Base-by-base conservation (phyloP, 2,113 vertebrate species). In the Anoplopoma fimbria region DNA sequence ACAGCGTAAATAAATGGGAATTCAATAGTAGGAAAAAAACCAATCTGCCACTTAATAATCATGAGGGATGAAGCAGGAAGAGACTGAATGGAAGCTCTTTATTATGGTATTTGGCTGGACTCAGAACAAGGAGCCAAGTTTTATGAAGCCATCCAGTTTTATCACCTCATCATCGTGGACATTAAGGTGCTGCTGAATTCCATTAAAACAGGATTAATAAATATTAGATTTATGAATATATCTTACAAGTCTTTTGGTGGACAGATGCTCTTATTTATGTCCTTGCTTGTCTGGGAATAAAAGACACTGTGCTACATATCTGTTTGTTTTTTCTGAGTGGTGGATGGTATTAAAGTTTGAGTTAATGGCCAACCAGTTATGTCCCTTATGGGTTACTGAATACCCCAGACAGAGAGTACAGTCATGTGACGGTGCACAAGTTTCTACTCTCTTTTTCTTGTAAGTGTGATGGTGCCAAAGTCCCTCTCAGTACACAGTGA, bases 341-440 rank as follows among this genome's bases (percentile, higher is more conserved):
- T 40, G 69, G 51, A 70, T 45, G 75, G 31, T 57, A 60, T 74
- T 38, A 75, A 75, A 60, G 29, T 63, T 75, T 70, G 73, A 25
- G 93, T 95, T 95, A 95, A 95, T 95, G 69, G 53, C 42, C 83
- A 94, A 95, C 64, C 73, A 73, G 76, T 69, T 81, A 74, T 76
- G 76, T 79, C 81, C 51, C 29, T 31, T 47, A 27, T 51, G 21
- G 36, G 91, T 94, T 93, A 94, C 87, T 94, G 84, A 94, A 75
- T 90, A 88, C 40, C 89, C 25, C 29, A 33, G 25, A 38, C 9
- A 7, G 9, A 42, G 15, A 9, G n/a, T 38, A 6, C 3, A 31
- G 89, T 90, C 92, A 87, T 68, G 87, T 91, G 92, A 90, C 73
- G 0, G 25, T 17, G 25, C 12, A 68, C 57, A 73, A 17, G 60